Evolutionary conservation across 2,797 vertebrate species (phyloP), one percentile per base, ranked within the genome.

Genomic region (Gambusia yucatana): DNA sequence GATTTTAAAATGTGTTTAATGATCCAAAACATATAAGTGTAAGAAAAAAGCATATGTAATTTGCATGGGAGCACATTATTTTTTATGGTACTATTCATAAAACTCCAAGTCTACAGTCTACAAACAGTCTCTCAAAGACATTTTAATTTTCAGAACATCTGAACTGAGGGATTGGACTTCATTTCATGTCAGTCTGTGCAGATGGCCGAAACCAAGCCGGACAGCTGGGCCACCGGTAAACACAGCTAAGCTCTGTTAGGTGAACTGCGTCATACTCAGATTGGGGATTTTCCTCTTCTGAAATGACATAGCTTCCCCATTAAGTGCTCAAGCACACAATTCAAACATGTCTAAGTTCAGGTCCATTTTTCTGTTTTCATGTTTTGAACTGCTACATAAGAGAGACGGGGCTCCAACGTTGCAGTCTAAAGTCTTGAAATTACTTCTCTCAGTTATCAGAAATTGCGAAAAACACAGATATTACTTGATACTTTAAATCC

Each of bases 281-380:
- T 90, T 84, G 82, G 82, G 87, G 91, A 94, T 94, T 95, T 95
- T 90, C 83, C 82, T 87, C 78, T 82, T 52, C 82, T 71, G 81
- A 75, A 78, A 79, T 83, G 77, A 82, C 84, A 88, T 77, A 63
- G 44, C 78, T 77, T 71, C 78, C 81, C 76, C 72, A 80, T 76
- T 78, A 79, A 84, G 84, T 5, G 57, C 50, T 88, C 67, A 7
- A 76, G 46, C 1, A 14, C 1, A 14, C 46, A 78, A 82, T 69
- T 50, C 43, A n/a, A 72, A 84, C 65, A 77, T 25, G n/a, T 69
- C 71, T 69, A 67, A 50, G 74, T 65, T 52, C 33, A 36, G 44
- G 30, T 77, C 20, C 1, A 48, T 52, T 77, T 76, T 10, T 2
- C 16, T 72, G 44, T 39, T 69, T 69, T 4, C 8, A 69, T 25